phyloP scores from a whole-genome alignment of 2,113 vertebrate genomes.

The Gymnocephalus cernua region DNA sequence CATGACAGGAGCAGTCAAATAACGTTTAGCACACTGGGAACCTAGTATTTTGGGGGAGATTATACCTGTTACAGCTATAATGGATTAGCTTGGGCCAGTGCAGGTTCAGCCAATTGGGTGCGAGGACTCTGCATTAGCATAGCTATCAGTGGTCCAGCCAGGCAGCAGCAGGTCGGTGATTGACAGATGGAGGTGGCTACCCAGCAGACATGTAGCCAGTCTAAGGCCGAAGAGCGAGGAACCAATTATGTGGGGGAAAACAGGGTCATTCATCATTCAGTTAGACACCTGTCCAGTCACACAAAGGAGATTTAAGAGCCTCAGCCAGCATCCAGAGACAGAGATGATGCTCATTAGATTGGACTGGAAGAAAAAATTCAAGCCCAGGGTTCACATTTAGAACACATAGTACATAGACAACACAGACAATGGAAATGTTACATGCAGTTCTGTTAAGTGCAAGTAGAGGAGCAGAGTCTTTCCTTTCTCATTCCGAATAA shows the following conservation, averaged over 20 bases:
- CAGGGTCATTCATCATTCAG: constrained; percentile 85
- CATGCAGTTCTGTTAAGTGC: background rate
- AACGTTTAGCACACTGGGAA: constrained; percentile 83
- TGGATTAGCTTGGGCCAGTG: constrained; percentile 80
- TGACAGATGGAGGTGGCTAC: constrained; percentile 82
- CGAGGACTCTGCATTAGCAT: constrained; percentile 78
- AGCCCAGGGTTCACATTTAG: constrained; percentile 56
- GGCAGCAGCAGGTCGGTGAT: constrained; percentile 77
- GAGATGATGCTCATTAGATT: constrained; percentile 81
- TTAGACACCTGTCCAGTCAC: constrained; percentile 83
- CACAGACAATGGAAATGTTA: background rate
- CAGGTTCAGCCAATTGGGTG: constrained; percentile 73
- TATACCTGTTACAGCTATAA: constrained; percentile 84
- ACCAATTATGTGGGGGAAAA: constrained; percentile 80
- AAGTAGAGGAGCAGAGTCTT: background rate
- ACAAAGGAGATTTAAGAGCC: constrained; percentile 73
- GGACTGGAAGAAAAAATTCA: constrained; percentile 64
- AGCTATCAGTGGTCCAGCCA: constrained; percentile 82
- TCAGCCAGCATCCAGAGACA: constrained; percentile 63
- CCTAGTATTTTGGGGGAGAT: constrained; percentile 80
- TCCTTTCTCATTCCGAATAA: background rate
- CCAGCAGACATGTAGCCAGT: constrained; percentile 76
- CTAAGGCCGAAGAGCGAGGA: constrained; percentile 77
- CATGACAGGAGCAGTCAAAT: constrained; percentile 84
- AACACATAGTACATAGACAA: constrained; percentile 41